phyloP scores from a whole-genome alignment of 2,113 vertebrate species.

The Protomyctophum bolini region DNA sequence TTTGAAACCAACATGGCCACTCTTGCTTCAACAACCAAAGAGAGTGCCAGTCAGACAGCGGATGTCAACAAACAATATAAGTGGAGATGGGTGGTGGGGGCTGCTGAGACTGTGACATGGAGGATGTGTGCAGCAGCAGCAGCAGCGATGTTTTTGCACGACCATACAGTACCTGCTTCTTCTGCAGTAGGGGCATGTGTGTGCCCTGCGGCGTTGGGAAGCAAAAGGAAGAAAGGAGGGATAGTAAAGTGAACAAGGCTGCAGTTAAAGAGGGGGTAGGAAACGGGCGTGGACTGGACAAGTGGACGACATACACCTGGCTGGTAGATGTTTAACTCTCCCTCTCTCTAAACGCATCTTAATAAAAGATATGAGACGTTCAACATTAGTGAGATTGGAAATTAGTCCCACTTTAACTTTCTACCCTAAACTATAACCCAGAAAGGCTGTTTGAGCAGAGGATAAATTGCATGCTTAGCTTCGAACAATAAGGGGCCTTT shows the following conservation, averaged over 20 bases:
- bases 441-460: too few relatives aligned
- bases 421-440: too few relatives aligned
- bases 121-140: constrained; percentile 34
- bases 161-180: constrained; percentile 75
- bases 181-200: constrained; percentile 80
- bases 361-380: too few relatives aligned
- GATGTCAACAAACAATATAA: constrained; percentile 27
- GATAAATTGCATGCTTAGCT: too few relatives aligned
- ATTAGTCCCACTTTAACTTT: too few relatives aligned
- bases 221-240: constrained; percentile 35
- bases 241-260: neutral
- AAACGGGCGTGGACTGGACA: too few relatives aligned
- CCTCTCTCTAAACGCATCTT: too few relatives aligned
- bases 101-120: constrained; percentile 12
- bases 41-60: constrained; percentile 17
- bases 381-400: too few relatives aligned
- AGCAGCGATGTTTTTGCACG: too few relatives aligned
- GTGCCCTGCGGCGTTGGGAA: constrained; percentile 69
- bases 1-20: constrained; percentile 22
- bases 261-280: neutral
- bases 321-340: too few relatives aligned
- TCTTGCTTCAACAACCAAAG: constrained; percentile 16
- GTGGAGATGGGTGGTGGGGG: constrained; percentile 44
- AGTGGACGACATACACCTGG: too few relatives aligned
- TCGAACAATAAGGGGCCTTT: too few relatives aligned